Conservation (phyloP, 2,888 invertebrate species). For the Cybosia mesomella region DNA sequence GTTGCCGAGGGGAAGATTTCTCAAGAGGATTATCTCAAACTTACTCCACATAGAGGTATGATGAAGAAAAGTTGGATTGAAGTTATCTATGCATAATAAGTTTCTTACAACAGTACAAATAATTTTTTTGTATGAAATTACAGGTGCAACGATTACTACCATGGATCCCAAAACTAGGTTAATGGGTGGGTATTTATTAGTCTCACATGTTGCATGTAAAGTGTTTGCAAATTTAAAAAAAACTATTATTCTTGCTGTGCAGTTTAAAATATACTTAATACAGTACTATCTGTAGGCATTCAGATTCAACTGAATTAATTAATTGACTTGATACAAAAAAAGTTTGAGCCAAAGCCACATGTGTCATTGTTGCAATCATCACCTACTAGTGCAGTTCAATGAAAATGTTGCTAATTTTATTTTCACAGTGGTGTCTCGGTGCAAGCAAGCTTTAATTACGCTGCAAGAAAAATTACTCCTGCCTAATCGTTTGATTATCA, state of each 20-base stretch:
- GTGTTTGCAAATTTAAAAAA: not conserved
- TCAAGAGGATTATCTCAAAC: constrained; percentile 79
- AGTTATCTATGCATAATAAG: not conserved
- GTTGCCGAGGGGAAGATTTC: constrained; percentile 82
- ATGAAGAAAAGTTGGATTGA: not conserved
- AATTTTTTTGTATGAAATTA: constrained; percentile 53
- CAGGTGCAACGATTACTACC: constrained; percentile 66
- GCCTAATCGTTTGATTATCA: constrained; percentile 72
- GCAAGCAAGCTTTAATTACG: constrained; percentile 70
- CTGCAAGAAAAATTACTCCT: constrained; percentile 64
- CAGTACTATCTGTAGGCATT: too few relatives aligned
- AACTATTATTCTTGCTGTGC: not conserved
- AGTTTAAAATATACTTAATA: not conserved
- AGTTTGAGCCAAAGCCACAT: not conserved
- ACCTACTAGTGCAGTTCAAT: constrained; percentile 34
- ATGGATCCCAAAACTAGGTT: constrained; percentile 66
- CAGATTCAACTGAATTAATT: not conserved
- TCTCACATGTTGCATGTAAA: constrained; percentile 1
- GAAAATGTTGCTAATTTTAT: constrained; percentile 60
- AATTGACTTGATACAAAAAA: not conserved
- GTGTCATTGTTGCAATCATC: not conserved
- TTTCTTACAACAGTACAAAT: constrained; percentile 28
- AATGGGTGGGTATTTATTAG: constrained; percentile 67
- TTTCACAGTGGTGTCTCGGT: constrained; percentile 80
- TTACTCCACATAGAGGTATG: constrained; percentile 80